Base-by-base conservation (phyloP, 2,113 vertebrate species). In the Ophiodon elongatus region DNA sequence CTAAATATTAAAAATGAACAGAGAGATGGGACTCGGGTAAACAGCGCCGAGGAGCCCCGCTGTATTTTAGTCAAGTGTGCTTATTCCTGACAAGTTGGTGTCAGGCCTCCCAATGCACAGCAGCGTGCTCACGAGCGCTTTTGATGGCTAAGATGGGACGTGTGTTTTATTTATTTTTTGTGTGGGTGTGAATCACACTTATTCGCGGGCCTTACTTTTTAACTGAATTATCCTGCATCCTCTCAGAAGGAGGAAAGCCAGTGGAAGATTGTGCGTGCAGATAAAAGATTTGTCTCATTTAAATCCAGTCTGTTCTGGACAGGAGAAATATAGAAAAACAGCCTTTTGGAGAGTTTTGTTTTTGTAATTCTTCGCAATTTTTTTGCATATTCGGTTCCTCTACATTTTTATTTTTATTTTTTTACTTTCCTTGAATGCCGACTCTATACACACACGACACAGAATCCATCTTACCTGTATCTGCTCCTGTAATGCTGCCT, bases 271-370 rank as follows among this genome's bases (percentile, higher is more conserved):
- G 73, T 67, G 25, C 15, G 47, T 63, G 31, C 21, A 84, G 85
- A 83, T 76, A 69, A 67, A 70, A 85, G 63, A 86, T 84, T 79
- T 75, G 65, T 89, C 79, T 85, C 69, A 77, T 41, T 69, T 70
- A 84, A 78, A 85, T 57, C 41, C 73, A 78, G 70, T 52, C 59
- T 33, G 73, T 43, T 41, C 25, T 0, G 13, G 45, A 41, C 63
- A 62, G 23, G 17, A 29, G 70, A 35, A 43, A 65, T 52, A 29
- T 25, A 43, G 8, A 69, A 47, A 59, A 78, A 35, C 6, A 57
- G 29, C 43, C 21, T 71, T 76, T 83, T 69, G 68, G 64, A 56
- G 59, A 74, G 50, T 11, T 43, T 64, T 64, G 62, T 27, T 25
- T n/a, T 43, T 19, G 47, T 88, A 85, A 85, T 88, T 88, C 41